Evolutionary conservation across 2,113 vertebrate genomes (phyloP).

Genomic region (Genyomyrus donnyi): DNA sequence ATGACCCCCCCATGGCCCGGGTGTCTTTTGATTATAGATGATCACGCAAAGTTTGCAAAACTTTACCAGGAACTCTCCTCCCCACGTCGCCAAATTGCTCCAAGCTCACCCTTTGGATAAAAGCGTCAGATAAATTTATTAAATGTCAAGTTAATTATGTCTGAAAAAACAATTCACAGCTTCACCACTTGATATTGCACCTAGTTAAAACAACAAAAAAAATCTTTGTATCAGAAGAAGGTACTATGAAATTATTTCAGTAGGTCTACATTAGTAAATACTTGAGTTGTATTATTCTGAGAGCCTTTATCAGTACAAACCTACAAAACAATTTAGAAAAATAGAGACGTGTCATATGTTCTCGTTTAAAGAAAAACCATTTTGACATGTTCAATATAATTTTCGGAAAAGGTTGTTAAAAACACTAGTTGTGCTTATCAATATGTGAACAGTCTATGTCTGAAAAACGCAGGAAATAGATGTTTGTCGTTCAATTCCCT

Average conservation of each 20-base stretch:
- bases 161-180: neutral
- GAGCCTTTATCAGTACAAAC: neutral
- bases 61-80: neutral
- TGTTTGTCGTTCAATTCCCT: neutral
- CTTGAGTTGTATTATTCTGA: neutral
- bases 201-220: neutral
- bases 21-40: neutral
- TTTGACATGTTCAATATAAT: neutral
- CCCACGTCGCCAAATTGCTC: neutral
- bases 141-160: neutral
- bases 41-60: neutral
- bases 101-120: neutral
- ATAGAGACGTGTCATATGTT: neutral
- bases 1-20: neutral
- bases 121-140: neutral
- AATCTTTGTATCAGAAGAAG: neutral
- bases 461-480: neutral
- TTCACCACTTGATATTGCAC: neutral
- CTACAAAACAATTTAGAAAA: conserved; percentile 7
- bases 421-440: neutral
- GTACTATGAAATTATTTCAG: neutral
- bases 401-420: neutral
- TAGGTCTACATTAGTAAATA: neutral
- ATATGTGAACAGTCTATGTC: neutral
- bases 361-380: neutral